These are phyloP conservation scores for Mustelus asterias DNA, from an alignment of 2,113 vertebrate species.

Conservation along the genomic window DNA sequence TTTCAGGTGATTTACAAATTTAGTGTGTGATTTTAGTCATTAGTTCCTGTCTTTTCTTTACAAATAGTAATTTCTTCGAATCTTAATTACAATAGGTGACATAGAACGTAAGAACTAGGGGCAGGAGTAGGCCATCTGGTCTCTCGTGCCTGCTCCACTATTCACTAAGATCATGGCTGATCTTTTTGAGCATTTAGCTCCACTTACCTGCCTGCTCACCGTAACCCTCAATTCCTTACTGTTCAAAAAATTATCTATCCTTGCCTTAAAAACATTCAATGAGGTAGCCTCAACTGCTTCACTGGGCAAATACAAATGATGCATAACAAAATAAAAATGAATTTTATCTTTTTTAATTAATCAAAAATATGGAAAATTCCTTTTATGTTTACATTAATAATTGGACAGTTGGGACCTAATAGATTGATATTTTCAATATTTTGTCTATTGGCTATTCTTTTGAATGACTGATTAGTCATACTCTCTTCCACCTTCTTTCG, in stretches of 20 bases:
- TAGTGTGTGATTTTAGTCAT: not conserved
- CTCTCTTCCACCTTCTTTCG: no score
- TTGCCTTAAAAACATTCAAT: no score
- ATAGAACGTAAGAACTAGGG: no score
- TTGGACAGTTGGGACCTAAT: not conserved
- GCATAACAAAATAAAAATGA: not conserved
- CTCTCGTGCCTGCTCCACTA: no score
- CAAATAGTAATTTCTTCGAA: not conserved
- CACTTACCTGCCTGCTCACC: no score
- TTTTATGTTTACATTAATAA: not conserved
- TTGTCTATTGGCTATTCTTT: not conserved
- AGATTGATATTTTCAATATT: not conserved
- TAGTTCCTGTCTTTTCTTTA: not conserved
- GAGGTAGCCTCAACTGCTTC: no score
- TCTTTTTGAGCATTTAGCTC: no score
- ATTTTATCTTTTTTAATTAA: not conserved
- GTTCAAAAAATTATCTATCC: no score
- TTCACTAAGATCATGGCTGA: no score
- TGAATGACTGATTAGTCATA: not conserved
- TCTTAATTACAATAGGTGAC: not conserved
- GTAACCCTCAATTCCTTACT: no score
- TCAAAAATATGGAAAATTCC: not conserved
- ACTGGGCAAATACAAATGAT: not conserved
- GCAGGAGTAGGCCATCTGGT: no score
- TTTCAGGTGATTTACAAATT: not conserved